Evolutionary conservation across 2,888 invertebrate species (phyloP).

Genomic region (Entomobrya multifasciata): DNA sequence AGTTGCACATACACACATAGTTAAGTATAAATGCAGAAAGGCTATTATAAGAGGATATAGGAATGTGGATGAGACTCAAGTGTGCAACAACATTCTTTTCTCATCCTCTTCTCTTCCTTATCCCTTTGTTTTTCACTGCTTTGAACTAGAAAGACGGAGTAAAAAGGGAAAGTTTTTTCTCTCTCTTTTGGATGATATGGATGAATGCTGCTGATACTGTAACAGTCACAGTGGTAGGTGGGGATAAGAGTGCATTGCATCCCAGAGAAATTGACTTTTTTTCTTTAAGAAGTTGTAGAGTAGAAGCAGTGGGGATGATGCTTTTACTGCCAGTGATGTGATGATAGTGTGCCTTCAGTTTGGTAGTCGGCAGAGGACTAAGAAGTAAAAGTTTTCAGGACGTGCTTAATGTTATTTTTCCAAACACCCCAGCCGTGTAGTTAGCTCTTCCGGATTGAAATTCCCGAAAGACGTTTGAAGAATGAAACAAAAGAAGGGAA

Average conservation of each 20-base stretch:
- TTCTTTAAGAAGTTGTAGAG: neutral
- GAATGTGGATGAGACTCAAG: slow-evolving; percentile 65
- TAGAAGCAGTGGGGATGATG: neutral
- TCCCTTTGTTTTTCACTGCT: slow-evolving; percentile 41
- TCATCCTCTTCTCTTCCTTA: slow-evolving; percentile 4
- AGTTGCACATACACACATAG: neutral
- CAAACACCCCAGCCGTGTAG: slow-evolving; percentile 59
- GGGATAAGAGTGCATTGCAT: slow-evolving; percentile 21
- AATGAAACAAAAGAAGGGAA: slow-evolving; percentile 21
- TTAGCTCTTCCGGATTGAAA: slow-evolving; percentile 60
- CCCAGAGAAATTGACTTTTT: slow-evolving; percentile 56
- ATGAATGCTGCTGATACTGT: slow-evolving; percentile 24
- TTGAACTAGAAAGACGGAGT: neutral
- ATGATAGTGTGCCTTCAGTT: slow-evolving; percentile 17
- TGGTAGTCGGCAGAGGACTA: neutral
- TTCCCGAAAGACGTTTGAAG: slow-evolving; percentile 55
- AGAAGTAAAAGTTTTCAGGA: slow-evolving; percentile 26
- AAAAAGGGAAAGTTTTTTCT: slow-evolving; percentile 33
- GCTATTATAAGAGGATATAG: neutral
- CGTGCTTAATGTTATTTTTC: slow-evolving; percentile 62
- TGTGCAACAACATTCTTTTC: slow-evolving; percentile 56
- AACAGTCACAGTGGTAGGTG: neutral
- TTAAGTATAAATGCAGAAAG: neutral
- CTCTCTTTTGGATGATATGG: neutral
- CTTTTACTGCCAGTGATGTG: neutral